Evolutionary conservation across 1,140 invertebrate species (phyloP).

Genomic region (Trichonephila clavata): DNA sequence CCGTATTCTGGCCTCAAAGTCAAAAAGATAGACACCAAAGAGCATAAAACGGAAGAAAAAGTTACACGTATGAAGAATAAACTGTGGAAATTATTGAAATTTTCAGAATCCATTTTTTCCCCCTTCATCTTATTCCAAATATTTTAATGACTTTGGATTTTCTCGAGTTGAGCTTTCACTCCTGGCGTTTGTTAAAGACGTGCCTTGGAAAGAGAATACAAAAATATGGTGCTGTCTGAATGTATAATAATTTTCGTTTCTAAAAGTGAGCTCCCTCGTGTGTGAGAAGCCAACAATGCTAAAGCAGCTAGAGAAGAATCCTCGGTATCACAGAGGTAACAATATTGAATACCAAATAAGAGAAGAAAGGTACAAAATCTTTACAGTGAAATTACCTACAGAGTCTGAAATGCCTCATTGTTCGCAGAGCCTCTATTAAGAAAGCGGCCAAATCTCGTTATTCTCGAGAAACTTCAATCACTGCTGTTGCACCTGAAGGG

Average conservation of each 20-base stretch:
- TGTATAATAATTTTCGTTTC: conserved; percentile 67
- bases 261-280: conserved; percentile 41
- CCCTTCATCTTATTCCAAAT: conserved; percentile 33
- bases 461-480: conserved; percentile 54
- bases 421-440: conserved; percentile 44
- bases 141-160: conserved; percentile 68
- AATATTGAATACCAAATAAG: conserved; percentile 70
- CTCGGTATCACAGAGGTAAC: conserved; percentile 36
- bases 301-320: not conserved
- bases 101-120: conserved; percentile 28
- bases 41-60: conserved; percentile 52
- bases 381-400: conserved; percentile 30
- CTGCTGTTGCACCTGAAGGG: conserved; percentile 1
- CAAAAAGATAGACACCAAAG: conserved; percentile 40
- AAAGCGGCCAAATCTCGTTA: conserved; percentile 49
- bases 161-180: not conserved
- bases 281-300: conserved; percentile 22
- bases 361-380: conserved; percentile 40
- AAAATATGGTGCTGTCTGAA: conserved; percentile 56
- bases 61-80: conserved; percentile 33
- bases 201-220: conserved; percentile 30
- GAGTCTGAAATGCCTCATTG: conserved; percentile 24
- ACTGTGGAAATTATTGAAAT: conserved; percentile 68
- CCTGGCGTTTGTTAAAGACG: conserved; percentile 54
- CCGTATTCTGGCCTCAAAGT: conserved; percentile 8